Base-by-base conservation (phyloP, 2,113 vertebrate species). In the Xenopus borealis region DNA sequence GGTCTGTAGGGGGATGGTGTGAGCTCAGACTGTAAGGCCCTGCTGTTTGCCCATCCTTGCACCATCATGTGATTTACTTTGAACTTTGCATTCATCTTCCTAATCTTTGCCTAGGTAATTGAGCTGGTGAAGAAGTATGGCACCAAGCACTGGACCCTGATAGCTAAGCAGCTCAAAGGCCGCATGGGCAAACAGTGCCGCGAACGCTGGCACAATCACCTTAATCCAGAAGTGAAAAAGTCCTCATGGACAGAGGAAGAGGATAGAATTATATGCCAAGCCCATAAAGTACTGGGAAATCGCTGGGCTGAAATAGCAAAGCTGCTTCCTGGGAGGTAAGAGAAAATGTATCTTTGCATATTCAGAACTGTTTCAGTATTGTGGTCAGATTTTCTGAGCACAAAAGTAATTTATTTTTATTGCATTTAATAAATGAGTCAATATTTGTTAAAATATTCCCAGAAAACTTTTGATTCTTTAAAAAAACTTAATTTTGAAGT, bases 261-360 rank as follows among this genome's bases (percentile, higher is more conserved):
- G 81, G 97, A 99, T 83, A 94, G 95, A 40, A 86, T 99, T 80
- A 99, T 99, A 78, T 99, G 94, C 57, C 96, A 97, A 82, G 95
- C 97, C n/a, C 97, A 98, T 89, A 91, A 91, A 69, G 84, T 95
- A 71, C 90, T 98, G 11, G 97, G 97, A 68, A 99, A 99, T 83
- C 97, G 97, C 12, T 99, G 97, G 97, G 97, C 97, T 0, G 97
- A 99, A 88, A 99, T 99, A 0, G 95, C 97, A 72, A 99, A 99
- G 83, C 88, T 98, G 79, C 91, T 99, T 13, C 97, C 97, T 1
- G 97, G 97, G 20, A 93, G 97, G 97, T 97, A 83, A 83, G 88
- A 14, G 47, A 16, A 50, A 27, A 50, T 4, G 9, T 4, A 13
- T 12, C 11, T 16, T 50, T 50, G 47, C 10, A 1, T 40, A 9